These are phyloP conservation scores for Cosmorhoe ocellata DNA, from an alignment of 2,888 invertebrate species.

Conservation along the genomic window DNA sequence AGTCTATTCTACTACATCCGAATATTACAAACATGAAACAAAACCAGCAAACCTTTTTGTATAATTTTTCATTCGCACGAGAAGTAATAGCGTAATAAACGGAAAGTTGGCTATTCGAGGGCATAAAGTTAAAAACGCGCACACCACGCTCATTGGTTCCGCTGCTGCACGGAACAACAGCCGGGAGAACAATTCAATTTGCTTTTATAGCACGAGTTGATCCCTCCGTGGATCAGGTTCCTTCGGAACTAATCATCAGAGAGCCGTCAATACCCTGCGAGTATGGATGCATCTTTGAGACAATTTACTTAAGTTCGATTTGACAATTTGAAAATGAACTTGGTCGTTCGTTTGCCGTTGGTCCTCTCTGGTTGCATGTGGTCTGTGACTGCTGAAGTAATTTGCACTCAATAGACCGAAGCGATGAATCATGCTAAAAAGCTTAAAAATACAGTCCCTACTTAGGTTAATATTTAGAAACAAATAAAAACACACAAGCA, in stretches of 20 bases:
- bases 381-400: too few species aligned
- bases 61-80: constrained; percentile 35
- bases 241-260: constrained; percentile 62
- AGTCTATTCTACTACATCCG: too few species aligned
- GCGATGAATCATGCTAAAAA: too few species aligned
- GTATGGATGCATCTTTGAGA: neutral
- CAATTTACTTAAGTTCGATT: neutral
- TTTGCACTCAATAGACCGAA: too few species aligned
- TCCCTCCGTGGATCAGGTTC: constrained; percentile 66
- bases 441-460: too few species aligned
- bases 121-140: constrained; percentile 61
- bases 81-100: constrained; percentile 37
- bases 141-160: constrained; percentile 52
- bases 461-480: too few species aligned
- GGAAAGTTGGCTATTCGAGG: constrained; percentile 45
- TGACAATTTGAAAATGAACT: too few species aligned
- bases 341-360: too few species aligned
- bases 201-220: constrained; percentile 74
- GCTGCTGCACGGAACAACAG: constrained; percentile 61
- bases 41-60: constrained; percentile 15
- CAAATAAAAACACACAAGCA: too few species aligned
- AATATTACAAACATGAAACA: neutral
- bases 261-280: constrained; percentile 47
- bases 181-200: constrained; percentile 77
- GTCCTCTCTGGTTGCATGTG: too few species aligned